Percentiles rank a stretch among this genome's conserved stretches.
Conservation (phyloP, 2,113 vertebrate genomes). For the Gavia stellata region DNA sequence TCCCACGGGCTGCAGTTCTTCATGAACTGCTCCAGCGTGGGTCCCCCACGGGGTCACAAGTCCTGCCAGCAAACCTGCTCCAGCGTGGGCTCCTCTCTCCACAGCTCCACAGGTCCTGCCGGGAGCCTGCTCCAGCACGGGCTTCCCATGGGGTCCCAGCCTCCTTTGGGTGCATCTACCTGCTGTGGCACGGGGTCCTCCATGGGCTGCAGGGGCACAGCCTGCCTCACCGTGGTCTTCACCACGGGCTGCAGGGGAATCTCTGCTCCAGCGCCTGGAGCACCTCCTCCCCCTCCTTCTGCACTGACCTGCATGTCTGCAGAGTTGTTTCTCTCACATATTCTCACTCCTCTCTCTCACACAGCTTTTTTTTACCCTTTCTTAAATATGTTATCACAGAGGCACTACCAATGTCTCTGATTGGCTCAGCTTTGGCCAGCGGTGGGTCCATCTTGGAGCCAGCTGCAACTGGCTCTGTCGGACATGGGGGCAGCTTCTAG, state of each 20-base stretch:
- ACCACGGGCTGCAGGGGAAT: fast-evolving
- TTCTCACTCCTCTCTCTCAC: neutral
- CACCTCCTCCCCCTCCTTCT: neutral
- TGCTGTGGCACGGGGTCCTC: neutral
- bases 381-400: neutral
- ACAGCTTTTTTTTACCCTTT: neutral
- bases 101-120: neutral
- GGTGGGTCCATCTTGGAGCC: neutral
- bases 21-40: neutral
- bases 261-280: fast-evolving
- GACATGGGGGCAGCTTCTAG: neutral
- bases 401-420: fast-evolving
- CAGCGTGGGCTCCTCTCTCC: fast-evolving
- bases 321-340: neutral
- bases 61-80: too few species aligned
- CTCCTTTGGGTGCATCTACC: neutral
- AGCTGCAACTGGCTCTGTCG: neutral
- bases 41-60: too few species aligned
- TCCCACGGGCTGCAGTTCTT: neutral
- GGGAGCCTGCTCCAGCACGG: neutral
- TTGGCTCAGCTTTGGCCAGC: neutral
- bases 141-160: neutral
- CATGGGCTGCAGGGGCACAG: neutral
- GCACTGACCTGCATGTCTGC: neutral
- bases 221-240: neutral